These are phyloP conservation scores for Ageneiosus marmoratus DNA, from an alignment of 2,113 vertebrate genomes.

Conservation along the genomic window DNA sequence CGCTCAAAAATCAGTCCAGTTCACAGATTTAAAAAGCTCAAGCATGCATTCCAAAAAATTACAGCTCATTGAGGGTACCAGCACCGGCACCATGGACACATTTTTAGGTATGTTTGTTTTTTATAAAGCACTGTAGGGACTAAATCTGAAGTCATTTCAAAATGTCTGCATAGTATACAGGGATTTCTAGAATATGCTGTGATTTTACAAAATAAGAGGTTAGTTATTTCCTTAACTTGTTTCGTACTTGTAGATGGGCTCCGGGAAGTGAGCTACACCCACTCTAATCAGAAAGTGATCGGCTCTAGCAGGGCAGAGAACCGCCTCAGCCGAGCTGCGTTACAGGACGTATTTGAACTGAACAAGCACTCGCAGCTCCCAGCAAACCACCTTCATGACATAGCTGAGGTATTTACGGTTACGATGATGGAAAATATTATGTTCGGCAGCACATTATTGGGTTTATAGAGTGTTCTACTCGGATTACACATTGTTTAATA, in stretches of 20 bases:
- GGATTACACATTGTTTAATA: background rate
- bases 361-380: constrained; percentile 89
- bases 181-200: background rate
- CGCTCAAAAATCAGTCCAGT: constrained; percentile 12
- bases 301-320: constrained; percentile 93
- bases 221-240: background rate
- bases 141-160: background rate
- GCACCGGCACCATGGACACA: constrained; percentile 62
- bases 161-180: background rate
- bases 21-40: constrained; percentile 12
- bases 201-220: background rate
- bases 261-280: constrained; percentile 84
- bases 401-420: constrained; percentile 73
- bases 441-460: no score
- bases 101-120: constrained; percentile 77
- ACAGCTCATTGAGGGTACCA: background rate
- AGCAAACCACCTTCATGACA: constrained; percentile 80
- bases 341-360: constrained; percentile 85
- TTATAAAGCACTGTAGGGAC: background rate
- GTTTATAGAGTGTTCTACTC: background rate
- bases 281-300: constrained; percentile 93
- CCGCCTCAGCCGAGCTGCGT: constrained; percentile 83
- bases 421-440: background rate
- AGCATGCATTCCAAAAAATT: background rate
- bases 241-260: constrained; percentile 73